Evolutionary conservation across 2,797 vertebrate species (phyloP).

Genomic region (Glossophaga mutica): DNA sequence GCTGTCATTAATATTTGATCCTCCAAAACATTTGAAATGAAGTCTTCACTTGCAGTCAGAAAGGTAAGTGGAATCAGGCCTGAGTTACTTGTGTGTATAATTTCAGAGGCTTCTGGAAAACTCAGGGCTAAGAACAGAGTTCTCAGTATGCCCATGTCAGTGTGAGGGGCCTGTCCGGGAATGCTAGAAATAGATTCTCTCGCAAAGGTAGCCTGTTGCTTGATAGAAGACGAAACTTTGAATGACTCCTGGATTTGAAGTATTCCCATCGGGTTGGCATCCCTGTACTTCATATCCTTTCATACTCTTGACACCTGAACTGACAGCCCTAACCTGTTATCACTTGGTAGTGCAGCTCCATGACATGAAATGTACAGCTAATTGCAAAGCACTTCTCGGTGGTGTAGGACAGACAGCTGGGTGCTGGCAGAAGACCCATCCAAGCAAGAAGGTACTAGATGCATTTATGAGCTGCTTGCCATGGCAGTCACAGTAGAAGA

Average conservation of each 20-base stretch:
- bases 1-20: not conserved
- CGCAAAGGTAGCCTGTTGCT: not conserved
- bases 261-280: not conserved
- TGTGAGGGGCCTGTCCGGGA: too few relatives aligned
- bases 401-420: not conserved
- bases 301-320: constrained; percentile 27
- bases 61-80: not conserved
- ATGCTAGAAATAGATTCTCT: not conserved
- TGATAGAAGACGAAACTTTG: not conserved
- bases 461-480: not conserved
- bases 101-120: not conserved
- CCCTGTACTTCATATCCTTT: not conserved
- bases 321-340: constrained; percentile 55
- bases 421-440: not conserved
- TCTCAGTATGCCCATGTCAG: not conserved
- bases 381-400: not conserved
- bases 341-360: not conserved
- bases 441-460: not conserved
- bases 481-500: not conserved
- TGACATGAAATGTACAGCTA: constrained; percentile 30
- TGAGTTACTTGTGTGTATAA: not conserved
- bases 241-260: not conserved
- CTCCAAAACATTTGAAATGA: not conserved
- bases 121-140: not conserved
- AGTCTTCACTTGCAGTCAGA: not conserved